Evolutionary conservation across 2,113 vertebrate species (phyloP).

Genomic region (Rhizomys pruinosus): DNA sequence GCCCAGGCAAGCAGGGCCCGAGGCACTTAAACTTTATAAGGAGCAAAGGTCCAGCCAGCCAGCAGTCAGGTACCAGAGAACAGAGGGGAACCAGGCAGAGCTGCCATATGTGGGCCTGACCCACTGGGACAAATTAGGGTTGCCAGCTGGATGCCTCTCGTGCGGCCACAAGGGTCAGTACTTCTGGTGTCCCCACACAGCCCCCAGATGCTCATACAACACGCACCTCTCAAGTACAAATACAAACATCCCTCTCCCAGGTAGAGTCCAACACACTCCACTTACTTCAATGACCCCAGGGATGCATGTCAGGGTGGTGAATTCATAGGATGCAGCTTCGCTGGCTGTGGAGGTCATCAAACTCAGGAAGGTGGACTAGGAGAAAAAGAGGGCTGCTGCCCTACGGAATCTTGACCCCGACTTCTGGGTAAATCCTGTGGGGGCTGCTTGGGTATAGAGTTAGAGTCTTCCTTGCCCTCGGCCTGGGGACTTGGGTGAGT

Average conservation of each 20-base stretch:
- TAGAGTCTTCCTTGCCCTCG: neutral
- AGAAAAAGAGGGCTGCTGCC: conserved; percentile 46
- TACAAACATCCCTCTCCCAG: rapidly evolving
- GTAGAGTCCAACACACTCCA: neutral
- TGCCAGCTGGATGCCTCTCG: neutral
- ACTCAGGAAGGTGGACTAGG: conserved; percentile 97
- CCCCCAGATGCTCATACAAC: neutral
- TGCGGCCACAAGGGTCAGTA: neutral
- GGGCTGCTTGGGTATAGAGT: neutral
- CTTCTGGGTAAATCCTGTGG: neutral
- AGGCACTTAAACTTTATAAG: neutral
- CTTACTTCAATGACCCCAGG: conserved; percentile 97
- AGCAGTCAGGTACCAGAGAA: neutral
- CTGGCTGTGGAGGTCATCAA: conserved; percentile 98
- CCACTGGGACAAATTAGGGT: neutral
- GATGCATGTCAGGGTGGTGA: conserved; percentile 98
- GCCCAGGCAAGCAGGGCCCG: neutral
- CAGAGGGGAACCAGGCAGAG: neutral
- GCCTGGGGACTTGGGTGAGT: neutral
- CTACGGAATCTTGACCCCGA: neutral
- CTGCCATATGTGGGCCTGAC: neutral
- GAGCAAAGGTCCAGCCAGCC: neutral
- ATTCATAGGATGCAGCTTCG: conserved; percentile 97
- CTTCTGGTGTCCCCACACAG: neutral
- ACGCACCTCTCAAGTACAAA: neutral